Base-by-base conservation (phyloP, 2,797 vertebrate genomes). In the Gephyroberyx darwinii region DNA sequence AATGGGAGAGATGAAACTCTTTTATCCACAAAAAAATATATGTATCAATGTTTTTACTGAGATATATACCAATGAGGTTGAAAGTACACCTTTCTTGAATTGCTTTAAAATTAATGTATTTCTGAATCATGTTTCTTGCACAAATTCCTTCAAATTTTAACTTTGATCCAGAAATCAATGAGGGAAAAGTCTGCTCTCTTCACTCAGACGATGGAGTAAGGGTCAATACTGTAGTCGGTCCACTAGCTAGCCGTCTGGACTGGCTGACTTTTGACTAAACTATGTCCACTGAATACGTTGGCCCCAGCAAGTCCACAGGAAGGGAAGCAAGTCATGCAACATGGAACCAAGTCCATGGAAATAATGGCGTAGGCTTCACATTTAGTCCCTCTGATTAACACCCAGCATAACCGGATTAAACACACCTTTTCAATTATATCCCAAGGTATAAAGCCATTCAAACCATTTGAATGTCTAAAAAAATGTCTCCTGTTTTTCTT, bases 401-500 rank as follows among this genome's bases (percentile, higher is more conserved):
- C 58, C 3, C 30, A 47, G 22, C 12, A 30, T 66, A 8, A 35
- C 43, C n/a, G 16, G 9, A 58, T 65, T 35, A 65, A 71, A 37
- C 8, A 55, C 45, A 67, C 37, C 20, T 43, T 66, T 55, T 33
- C 12, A 19, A 19, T 9, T 8, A 14, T 3, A 63, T 7, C n/a
- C 31, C 5, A 35, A 75, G 20, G 63, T 79, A 37, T 61, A 20
- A 73, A 19, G 47, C 47, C 50, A 48, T 41, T 7, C 9, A 50
- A 75, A 65, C 12, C 19, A 31, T 78, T 78, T 47, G 1, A 6
- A 30, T 19, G 67, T 71, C 43, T 74, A 35, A 31, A n/a, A 71
- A 80, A 50, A 77, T 83, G 4, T 68, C 26, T 67, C 2, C 3
- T 68, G 64, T 70, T 79, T 69, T 50, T 78, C 26, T 73, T 60